Evolutionary conservation across 2,888 invertebrate genomes (phyloP), one percentile per base, ranked within the genome.

Genomic region (Chromoteleia sp.): DNA sequence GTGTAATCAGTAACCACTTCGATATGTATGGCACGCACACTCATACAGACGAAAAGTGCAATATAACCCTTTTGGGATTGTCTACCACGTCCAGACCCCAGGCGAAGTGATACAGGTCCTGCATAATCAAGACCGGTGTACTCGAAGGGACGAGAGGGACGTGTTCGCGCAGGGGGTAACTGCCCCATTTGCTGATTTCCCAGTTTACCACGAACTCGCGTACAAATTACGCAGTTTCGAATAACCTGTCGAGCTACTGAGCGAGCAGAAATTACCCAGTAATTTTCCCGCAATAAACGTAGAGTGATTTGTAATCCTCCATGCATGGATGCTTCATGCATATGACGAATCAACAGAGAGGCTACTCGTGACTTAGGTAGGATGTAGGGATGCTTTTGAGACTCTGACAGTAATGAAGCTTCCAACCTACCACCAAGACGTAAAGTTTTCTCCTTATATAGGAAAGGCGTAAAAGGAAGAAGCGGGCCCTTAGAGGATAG

Each of bases 1-100:
- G 54, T 10, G 17, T 54, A 54, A 17, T 54, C n/a, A 0, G 54
- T 33, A 4, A 54, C 54, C 15, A 54, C 54, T 33, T 54, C 33
- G 15, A 54, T 0, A 17, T 54, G 33, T 17, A 54, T 17, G 17
- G 43, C 43, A 0, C 3, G 15, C 15, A 43, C 43, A 17, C 43
- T 43, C 43, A 43, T 43, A 7, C 43, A 43, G 2, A 43, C 2
- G 17, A 43, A 43, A 1, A 39, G 8, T 12, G 14, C 39, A 12
- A 39, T 39, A 10, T 39, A 39, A 8, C 12, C 39, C 12, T 39
- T 39, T 3, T 39, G 39, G 14, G 39, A n/a, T 2, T n/a, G 7
- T 5, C 39, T 2, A 39, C 39, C 39, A 12, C 39, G 2, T 39
- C 39, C 14, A 12, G 39, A 45, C 10, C 45, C 45, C 21, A 8